Conservation (phyloP, 2,113 vertebrate species). For the Emydura subglobosa region DNA sequence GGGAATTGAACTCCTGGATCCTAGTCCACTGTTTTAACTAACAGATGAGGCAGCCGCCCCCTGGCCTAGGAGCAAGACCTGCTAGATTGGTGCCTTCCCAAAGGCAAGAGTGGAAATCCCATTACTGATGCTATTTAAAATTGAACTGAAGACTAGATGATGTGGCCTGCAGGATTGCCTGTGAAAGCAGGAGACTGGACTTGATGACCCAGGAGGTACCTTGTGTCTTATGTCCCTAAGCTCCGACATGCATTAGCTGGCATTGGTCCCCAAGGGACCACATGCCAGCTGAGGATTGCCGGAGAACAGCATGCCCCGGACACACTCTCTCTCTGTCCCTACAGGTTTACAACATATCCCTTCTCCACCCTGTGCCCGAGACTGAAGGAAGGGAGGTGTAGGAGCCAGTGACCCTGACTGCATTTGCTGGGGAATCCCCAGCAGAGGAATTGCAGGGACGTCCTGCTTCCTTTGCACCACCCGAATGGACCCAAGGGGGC, state of each 20-base stretch:
- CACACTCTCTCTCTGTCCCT: not conserved
- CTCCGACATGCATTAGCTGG: too few species aligned
- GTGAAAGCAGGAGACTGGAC: not conserved
- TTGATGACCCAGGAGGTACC: not conserved
- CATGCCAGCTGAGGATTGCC: too few species aligned
- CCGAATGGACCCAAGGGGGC: not conserved
- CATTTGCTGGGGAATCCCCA: fast-evolving
- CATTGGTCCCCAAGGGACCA: not conserved
- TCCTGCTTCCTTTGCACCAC: not conserved
- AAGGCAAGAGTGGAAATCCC: not conserved
- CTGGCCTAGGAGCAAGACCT: fast-evolving
- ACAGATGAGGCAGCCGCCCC: fast-evolving
- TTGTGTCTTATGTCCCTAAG: not conserved
- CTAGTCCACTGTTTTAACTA: fast-evolving
- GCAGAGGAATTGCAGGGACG: not conserved
- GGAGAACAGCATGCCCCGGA: fast-evolving
- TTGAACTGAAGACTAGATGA: not conserved
- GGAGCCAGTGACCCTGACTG: not conserved
- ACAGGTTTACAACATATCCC: not conserved
- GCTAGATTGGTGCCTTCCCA: not conserved
- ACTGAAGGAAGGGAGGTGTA: not conserved
- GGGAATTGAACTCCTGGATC: not conserved
- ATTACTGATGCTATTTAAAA: not conserved
- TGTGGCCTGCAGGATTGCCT: not conserved
- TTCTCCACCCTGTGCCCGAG: not conserved